Percentiles rank a stretch among this genome's conserved stretches.
Conservation (phyloP, 2,113 vertebrate genomes). For the Gallinago undulata region DNA sequence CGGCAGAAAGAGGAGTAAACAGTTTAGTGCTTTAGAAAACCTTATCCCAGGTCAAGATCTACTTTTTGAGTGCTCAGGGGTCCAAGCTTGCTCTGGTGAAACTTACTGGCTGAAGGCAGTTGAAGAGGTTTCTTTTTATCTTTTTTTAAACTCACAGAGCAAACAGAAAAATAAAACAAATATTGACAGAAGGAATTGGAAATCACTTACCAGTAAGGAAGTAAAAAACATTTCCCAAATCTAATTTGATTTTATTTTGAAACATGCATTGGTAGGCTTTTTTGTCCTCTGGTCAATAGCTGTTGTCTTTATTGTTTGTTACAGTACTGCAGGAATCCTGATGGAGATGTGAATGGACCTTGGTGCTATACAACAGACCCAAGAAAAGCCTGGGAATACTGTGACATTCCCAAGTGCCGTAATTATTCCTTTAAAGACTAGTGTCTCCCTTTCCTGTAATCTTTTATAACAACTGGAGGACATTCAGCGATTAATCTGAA, state of each 20-base stretch:
- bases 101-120: not conserved
- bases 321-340: slow-evolving; percentile 94
- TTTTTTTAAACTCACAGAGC: not conserved
- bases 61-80: not conserved
- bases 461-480: not conserved
- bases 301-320: not conserved
- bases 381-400: slow-evolving; percentile 88
- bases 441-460: not conserved
- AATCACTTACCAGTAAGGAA: not conserved
- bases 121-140: not conserved
- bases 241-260: not conserved
- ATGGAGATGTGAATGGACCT: slow-evolving; percentile 87
- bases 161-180: not conserved
- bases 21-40: not conserved
- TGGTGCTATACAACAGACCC: slow-evolving; percentile 93
- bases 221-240: not conserved
- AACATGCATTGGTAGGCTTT: not conserved
- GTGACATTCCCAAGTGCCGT: slow-evolving; percentile 88
- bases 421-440: slow-evolving; percentile 57
- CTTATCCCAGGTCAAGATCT: not conserved
- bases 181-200: not conserved
- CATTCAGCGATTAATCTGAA: not conserved
- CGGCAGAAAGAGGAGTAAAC: not conserved
- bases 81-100: not conserved
- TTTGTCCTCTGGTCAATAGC: not conserved